phyloP scores from a whole-genome alignment of 2,113 vertebrate genomes.

The Typhlomys cinereus region DNA sequence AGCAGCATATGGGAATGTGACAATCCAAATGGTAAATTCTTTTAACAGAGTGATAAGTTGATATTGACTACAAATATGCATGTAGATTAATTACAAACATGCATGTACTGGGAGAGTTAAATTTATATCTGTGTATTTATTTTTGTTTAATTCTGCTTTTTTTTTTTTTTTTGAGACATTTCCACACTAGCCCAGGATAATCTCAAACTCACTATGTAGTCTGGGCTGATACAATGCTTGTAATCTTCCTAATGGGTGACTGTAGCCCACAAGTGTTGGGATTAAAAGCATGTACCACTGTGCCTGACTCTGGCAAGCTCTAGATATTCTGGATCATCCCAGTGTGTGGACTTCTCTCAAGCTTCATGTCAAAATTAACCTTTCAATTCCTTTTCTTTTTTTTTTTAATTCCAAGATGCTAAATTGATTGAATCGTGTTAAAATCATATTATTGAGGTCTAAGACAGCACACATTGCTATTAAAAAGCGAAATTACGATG shows the following conservation, averaged over 20 bases:
- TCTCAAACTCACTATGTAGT: too few species aligned
- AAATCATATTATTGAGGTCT: background rate
- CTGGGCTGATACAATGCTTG: background rate
- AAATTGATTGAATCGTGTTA: background rate
- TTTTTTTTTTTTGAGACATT: background rate
- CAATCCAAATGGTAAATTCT: conserved; percentile 50
- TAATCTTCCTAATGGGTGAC: background rate
- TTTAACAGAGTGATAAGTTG: background rate
- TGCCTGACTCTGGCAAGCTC: background rate
- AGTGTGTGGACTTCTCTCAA: background rate
- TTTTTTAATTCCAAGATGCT: background rate
- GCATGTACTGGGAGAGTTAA: background rate
- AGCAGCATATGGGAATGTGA: conserved; percentile 17
- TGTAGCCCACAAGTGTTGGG: background rate
- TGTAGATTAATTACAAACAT: background rate
- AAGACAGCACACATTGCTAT: background rate
- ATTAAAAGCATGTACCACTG: background rate
- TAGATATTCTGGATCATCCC: background rate
- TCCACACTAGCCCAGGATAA: too few species aligned
- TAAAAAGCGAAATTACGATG: background rate
- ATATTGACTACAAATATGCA: background rate
- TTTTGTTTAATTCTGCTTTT: background rate
- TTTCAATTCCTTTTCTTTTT: background rate
- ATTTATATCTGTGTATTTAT: background rate
- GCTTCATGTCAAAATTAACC: background rate